Base-by-base conservation (phyloP, 2,888 invertebrate genomes). In the Synergus gifuensis region DNA sequence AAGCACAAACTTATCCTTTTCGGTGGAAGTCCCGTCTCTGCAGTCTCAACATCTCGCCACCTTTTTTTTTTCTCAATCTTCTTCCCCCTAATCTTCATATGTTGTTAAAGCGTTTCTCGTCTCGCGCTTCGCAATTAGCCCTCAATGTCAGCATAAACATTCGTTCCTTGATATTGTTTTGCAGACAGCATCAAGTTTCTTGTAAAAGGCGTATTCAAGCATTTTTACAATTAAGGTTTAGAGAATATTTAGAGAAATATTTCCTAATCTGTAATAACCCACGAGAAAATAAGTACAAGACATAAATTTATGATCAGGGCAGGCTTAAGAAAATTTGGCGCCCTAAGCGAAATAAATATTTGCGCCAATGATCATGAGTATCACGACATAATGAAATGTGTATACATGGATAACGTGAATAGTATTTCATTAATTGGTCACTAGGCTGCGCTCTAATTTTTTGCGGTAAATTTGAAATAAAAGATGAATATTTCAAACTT, bases 41-140 rank as follows among this genome's bases (percentile, higher is more conserved):
- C 63, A 28, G 42, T 58, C 36, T 73, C 28, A 46, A 46, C 67
- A 44, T 22, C 16, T 73, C 54, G 54, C 54, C 73, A 54, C 40
- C 73, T 73, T 80, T 54, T 76, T 78, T 63, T 78, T 63, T 58
- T n/a, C 66, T 40, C 66, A 40, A 46, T 60, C 28, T 66, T 60
- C 36, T 36, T 18, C 69, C 18, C 76, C 36, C 16, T 66, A 66
- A 49, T 62, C 62, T 60, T 22, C 44, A 42, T 46, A 28, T 62
- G 22, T 62, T 66, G 60, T 76, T 66, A 64, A 69, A 54, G 36
- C 16, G 54, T 54, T 49, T 28, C 69, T 69, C 46, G 49, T 58
- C 54, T 73, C 40, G 54, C 73, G 73, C 54, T 73, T 73, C 73
- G 54, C 54, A 73, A 73, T 54, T 73, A 73, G 73, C 54, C 73